phyloP scores from a whole-genome alignment of 2,113 vertebrate genomes.

The Uria aalge region DNA sequence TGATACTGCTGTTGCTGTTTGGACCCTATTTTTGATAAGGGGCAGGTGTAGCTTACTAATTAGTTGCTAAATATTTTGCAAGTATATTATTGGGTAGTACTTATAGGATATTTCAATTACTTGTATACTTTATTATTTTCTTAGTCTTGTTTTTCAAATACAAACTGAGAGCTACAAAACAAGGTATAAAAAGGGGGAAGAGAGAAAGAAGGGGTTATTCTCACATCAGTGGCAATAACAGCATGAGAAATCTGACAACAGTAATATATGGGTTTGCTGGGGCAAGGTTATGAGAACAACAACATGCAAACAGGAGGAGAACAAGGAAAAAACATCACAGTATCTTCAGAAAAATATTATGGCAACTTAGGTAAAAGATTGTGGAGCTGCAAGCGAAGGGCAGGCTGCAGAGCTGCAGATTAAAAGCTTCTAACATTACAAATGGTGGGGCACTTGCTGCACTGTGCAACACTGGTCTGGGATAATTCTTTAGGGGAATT shows the following conservation, averaged over 20 bases:
- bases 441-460: background rate
- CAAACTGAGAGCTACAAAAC: background rate
- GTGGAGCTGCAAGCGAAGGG: background rate
- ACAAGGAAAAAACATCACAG: background rate
- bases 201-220: background rate
- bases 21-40: background rate
- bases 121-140: background rate
- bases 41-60: background rate
- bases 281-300: background rate
- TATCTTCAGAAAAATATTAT: background rate
- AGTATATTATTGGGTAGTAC: background rate
- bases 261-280: background rate
- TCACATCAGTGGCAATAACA: background rate
- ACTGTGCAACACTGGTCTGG: background rate
- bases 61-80: background rate
- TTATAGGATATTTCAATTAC: background rate
- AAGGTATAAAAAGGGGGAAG: background rate
- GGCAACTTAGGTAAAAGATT: background rate
- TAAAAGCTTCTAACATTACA: background rate
- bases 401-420: background rate
- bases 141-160: background rate
- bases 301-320: background rate
- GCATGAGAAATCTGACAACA: background rate
- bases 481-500: background rate
- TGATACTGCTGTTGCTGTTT: background rate